A percentile compares a stretch with the other conserved stretches of the same genome.
These are phyloP conservation scores for Sminthopsis crassicaudata DNA, from an alignment of 2,113 vertebrate genomes.

Conservation along the genomic window DNA sequence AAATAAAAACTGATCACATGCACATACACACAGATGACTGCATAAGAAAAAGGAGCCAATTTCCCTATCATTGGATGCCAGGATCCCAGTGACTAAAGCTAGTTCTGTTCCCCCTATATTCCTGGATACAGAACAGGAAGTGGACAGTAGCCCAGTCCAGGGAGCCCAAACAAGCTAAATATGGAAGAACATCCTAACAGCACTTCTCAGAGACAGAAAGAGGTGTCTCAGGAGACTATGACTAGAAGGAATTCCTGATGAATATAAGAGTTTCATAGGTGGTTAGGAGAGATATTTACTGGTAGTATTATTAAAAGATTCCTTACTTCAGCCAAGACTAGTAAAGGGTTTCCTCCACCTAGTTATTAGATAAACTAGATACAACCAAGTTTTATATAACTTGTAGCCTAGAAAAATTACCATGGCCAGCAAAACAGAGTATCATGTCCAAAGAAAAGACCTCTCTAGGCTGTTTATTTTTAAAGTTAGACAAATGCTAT, in stretches of 20 bases:
- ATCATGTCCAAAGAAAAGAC: constrained; percentile 24
- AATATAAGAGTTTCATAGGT: neutral
- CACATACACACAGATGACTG: neutral
- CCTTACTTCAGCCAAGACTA: neutral
- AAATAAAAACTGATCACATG: neutral
- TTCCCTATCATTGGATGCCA: neutral
- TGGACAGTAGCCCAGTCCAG: neutral
- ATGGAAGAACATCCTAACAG: neutral
- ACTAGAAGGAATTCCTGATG: neutral
- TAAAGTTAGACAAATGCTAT: neutral
- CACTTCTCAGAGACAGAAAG: neutral
- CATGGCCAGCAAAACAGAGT: constrained; percentile 22
- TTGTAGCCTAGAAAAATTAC: constrained; percentile 49
- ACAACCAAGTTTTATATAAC: constrained; percentile 47
- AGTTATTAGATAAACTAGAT: constrained; percentile 35
- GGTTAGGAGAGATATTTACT: neutral
- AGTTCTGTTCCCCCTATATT: neutral
- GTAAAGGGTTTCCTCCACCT: neutral
- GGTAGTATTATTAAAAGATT: neutral
- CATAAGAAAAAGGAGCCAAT: neutral
- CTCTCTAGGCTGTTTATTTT: constrained; percentile 36
- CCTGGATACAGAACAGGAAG: neutral
- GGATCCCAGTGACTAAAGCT: neutral
- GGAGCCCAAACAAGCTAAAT: neutral
- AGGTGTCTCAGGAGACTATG: neutral